These are phyloP conservation scores for Saccostrea cuccullata DNA, from an alignment of 1,140 invertebrate species.

Conservation along the genomic window DNA sequence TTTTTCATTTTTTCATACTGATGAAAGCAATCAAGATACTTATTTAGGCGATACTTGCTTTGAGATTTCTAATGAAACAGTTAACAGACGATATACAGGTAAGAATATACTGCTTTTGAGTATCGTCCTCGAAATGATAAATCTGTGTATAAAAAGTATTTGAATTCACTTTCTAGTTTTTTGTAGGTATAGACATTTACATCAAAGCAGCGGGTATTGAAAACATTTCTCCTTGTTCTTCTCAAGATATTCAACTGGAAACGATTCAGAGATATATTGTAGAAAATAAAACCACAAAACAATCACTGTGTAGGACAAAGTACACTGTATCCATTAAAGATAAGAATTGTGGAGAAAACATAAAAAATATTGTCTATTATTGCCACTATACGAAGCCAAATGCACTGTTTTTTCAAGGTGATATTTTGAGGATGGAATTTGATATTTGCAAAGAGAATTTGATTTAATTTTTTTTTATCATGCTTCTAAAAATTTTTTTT, in stretches of 20 bases:
- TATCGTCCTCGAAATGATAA: too few species aligned
- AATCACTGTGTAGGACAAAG: not conserved
- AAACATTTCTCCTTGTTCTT: not conserved
- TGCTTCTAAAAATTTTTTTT: too few species aligned
- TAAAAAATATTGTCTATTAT: not conserved
- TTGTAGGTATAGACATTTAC: too few species aligned
- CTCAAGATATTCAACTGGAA: not conserved
- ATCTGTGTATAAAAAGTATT: too few species aligned
- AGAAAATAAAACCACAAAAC: not conserved
- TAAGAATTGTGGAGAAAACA: too few species aligned
- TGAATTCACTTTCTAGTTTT: too few species aligned
- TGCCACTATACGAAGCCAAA: not conserved
- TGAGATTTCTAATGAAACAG: not conserved
- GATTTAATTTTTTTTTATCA: too few species aligned
- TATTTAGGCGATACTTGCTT: not conserved
- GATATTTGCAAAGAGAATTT: too few species aligned
- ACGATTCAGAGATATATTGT: not conserved
- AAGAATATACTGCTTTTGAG: not conserved
- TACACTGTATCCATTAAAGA: not conserved
- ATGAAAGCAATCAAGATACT: not conserved
- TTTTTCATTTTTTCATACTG: not conserved
- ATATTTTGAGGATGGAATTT: not conserved
- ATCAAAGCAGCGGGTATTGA: too few species aligned
- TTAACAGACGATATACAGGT: not conserved
- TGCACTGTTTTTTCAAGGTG: not conserved